phyloP scores from a whole-genome alignment of 2,797 vertebrate genomes.

The Falco cherrug region DNA sequence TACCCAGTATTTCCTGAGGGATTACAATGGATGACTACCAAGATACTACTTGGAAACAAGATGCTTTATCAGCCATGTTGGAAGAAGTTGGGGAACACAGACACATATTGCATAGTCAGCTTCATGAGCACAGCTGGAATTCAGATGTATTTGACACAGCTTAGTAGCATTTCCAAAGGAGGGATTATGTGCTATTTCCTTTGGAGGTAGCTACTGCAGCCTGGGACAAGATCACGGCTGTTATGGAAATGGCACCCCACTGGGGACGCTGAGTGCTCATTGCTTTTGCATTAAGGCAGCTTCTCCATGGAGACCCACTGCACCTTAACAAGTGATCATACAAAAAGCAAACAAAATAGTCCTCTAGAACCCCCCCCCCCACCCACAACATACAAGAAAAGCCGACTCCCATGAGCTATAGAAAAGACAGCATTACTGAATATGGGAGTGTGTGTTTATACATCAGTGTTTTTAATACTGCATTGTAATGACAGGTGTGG shows the following conservation, averaged over 20 bases:
- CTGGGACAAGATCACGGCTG: background rate
- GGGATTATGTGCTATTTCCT: constrained; percentile 65
- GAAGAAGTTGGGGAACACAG: background rate
- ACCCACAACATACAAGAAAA: constrained; percentile 26
- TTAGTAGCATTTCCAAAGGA: constrained; percentile 51
- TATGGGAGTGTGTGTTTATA: constrained; percentile 42
- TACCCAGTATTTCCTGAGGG: constrained; percentile 7
- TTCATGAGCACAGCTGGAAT: constrained; percentile 38
- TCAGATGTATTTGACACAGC: constrained; percentile 16
- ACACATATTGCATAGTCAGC: constrained; percentile 50
- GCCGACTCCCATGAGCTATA: constrained; percentile 42
- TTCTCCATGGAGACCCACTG: background rate
- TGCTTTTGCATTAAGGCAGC: constrained; percentile 17
- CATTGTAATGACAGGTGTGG: background rate
- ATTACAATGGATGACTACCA: background rate
- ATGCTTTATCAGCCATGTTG: background rate
- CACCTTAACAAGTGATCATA: constrained; percentile 28
- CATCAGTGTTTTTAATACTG: constrained; percentile 59
- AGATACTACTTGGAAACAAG: background rate
- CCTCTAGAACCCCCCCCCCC: constrained; percentile 25
- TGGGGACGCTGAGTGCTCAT: background rate
- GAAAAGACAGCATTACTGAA: constrained; percentile 42
- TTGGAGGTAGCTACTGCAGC: constrained; percentile 42
- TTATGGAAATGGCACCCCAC: background rate
- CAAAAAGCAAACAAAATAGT: constrained; percentile 24